Percentiles rank a stretch among this genome's conserved stretches.
These are phyloP conservation scores for Liopterus haemorrhoidalis DNA, from an alignment of 2,888 invertebrate species.

Conservation along the genomic window DNA sequence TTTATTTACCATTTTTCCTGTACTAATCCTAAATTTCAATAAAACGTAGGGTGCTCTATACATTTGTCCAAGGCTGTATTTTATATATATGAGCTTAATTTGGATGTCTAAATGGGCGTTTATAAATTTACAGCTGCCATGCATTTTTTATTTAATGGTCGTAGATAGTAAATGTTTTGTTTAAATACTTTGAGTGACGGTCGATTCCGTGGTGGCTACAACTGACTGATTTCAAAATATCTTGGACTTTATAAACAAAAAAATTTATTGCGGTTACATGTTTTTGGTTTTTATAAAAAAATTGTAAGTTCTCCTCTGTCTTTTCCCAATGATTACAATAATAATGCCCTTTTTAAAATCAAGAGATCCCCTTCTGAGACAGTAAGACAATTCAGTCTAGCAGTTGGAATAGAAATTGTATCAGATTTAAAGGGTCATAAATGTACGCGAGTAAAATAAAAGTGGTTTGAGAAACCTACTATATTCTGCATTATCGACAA, in stretches of 20 bases:
- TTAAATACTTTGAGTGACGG: too few relatives aligned
- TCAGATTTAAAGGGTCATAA: constrained; percentile 39
- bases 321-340: background rate
- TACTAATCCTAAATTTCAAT: too few relatives aligned
- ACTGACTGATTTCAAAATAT: background rate
- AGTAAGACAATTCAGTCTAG: constrained; percentile 36
- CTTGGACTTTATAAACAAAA: background rate
- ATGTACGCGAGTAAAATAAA: constrained; percentile 39
- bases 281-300: background rate
- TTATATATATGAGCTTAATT: too few relatives aligned
- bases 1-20: too few relatives aligned
- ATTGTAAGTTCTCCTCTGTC: background rate
- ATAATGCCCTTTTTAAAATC: constrained; percentile 4
- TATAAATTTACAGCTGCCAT: too few relatives aligned
- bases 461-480: too few relatives aligned
- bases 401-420: constrained; percentile 41
- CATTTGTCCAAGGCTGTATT: too few relatives aligned
- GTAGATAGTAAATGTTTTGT: too few relatives aligned
- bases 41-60: too few relatives aligned
- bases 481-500: too few relatives aligned
- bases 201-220: background rate
- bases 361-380: constrained; percentile 7
- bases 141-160: too few relatives aligned
- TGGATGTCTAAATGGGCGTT: too few relatives aligned
- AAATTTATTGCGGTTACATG: background rate